These are phyloP conservation scores for Charina bottae DNA, from an alignment of 2,113 vertebrate species.

Conservation along the genomic window DNA sequence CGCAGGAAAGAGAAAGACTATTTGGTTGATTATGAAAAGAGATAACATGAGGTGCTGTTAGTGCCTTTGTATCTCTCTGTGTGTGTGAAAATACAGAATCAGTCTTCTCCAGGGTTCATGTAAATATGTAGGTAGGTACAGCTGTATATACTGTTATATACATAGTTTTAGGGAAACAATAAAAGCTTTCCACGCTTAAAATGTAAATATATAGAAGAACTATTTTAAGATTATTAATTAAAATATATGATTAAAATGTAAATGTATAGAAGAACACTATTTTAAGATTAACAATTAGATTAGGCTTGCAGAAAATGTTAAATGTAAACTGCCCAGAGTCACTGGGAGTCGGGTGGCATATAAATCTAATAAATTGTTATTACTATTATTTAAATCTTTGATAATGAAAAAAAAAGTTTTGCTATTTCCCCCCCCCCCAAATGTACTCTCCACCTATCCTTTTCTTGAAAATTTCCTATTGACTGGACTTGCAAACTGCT, in stretches of 20 bases:
- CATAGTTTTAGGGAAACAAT: neutral
- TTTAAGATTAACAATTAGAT: neutral
- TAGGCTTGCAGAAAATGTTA: constrained; percentile 22
- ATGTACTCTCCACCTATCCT: neutral
- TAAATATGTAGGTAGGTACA: neutral
- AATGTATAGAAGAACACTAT: neutral
- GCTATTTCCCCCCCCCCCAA: neutral
- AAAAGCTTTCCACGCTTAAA: neutral
- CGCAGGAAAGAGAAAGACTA: neutral
- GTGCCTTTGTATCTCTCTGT: neutral
- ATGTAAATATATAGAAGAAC: neutral
- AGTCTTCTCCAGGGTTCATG: neutral
- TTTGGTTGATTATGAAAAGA: neutral
- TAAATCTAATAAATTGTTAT: neutral
- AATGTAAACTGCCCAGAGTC: neutral
- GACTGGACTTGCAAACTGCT: neutral
- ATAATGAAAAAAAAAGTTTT: neutral
- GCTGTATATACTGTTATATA: neutral
- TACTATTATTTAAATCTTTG: neutral
- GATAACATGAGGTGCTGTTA: neutral
- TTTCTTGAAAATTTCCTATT: neutral
- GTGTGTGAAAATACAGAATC: neutral
- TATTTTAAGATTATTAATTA: no score
- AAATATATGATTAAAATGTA: neutral
- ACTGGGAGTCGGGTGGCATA: neutral